Percentiles rank a stretch among this genome's conserved stretches.
phyloP scores from a whole-genome alignment of 2,888 invertebrate species.

The Xylota segnis region DNA sequence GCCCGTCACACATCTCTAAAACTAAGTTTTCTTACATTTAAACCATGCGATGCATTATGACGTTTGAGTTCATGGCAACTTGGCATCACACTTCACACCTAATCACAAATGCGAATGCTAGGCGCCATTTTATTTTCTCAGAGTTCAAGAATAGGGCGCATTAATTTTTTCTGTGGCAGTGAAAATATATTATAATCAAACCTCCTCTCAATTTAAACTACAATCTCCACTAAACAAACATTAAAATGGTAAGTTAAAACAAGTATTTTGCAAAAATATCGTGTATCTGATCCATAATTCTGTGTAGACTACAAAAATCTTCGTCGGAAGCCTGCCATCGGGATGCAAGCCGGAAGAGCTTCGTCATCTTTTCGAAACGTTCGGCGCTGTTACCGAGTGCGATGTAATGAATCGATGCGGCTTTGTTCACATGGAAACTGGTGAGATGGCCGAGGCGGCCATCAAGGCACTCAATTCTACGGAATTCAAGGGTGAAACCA shows the following conservation, averaged over 20 bases:
- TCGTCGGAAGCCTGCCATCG: constrained; percentile 96
- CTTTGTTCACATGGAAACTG: constrained; percentile 95
- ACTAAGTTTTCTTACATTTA: neutral
- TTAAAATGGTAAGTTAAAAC: constrained; percentile 50
- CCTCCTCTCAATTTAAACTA: neutral
- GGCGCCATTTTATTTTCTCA: constrained; percentile 57
- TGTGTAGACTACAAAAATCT: constrained; percentile 92
- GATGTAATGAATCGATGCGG: constrained; percentile 98
- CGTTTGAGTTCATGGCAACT: neutral
- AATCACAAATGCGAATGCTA: constrained; percentile 8
- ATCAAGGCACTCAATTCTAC: constrained; percentile 92
- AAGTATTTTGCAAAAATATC: neutral
- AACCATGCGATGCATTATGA: neutral
- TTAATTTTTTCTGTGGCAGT: constrained; percentile 26
- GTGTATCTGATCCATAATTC: constrained; percentile 22
- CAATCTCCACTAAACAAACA: neutral
- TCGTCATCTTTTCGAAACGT: constrained; percentile 92
- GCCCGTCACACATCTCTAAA: neutral
- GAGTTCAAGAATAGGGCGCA: constrained; percentile 9
- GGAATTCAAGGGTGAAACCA: constrained; percentile 92
- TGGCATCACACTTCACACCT: constrained; percentile 38
- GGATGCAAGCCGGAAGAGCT: constrained; percentile 93
- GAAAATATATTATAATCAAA: constrained; percentile 21
- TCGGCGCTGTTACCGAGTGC: constrained; percentile 95
- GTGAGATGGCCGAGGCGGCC: constrained; percentile 92